Evolutionary conservation across 30 jellyfish, hydroid and myxozoan species (phyloP), one percentile per base, ranked within the genome.

Genomic region (Hydra vulgaris): DNA sequence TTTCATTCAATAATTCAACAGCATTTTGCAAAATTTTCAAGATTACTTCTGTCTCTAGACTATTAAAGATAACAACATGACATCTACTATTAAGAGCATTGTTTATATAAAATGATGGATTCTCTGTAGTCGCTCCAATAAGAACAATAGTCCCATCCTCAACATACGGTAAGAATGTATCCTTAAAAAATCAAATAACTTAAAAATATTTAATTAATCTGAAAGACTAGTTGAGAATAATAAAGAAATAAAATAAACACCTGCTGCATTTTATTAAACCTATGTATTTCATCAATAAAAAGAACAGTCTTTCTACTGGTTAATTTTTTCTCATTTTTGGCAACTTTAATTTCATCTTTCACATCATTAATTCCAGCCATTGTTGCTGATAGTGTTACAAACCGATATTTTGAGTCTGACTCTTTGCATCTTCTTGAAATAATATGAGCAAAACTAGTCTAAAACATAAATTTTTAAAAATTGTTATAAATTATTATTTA

Each of bases 61-160:
- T 79, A 26, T 87, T 53, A 19, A 91, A 74, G 22, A 84, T 92
- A 71, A 91, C 73, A 19, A 91, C 93, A 20, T 82, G 86, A 72
- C 98, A 91, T 52, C 98, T 80, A 72, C 96, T 86, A 23, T 86
- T 74, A 21, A 91, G 85, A 7, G 98, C 96, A 81, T 80, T 87
- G 86, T 91, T 91, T 23, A 91, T 77, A 61, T 91, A 92, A 83
- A 91, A 91, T 21, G 98, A 91, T 0, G 98, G 98, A 83, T 91
- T 91, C 70, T 91, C 98, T 66, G 98, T 91, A 18, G 98, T 91
- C 16, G 98, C 98, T 26, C 98, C 98, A 78, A 91, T 71, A 8
- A 91, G 76, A 52, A 84, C 78, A 22, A 91, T 91, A 53, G 98
- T 87, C n/a, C 98, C 98, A 84, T 91, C 89, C 74, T 91, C 98